phyloP scores from a whole-genome alignment of 2,888 invertebrate species.

The Leucophora obtusa region DNA sequence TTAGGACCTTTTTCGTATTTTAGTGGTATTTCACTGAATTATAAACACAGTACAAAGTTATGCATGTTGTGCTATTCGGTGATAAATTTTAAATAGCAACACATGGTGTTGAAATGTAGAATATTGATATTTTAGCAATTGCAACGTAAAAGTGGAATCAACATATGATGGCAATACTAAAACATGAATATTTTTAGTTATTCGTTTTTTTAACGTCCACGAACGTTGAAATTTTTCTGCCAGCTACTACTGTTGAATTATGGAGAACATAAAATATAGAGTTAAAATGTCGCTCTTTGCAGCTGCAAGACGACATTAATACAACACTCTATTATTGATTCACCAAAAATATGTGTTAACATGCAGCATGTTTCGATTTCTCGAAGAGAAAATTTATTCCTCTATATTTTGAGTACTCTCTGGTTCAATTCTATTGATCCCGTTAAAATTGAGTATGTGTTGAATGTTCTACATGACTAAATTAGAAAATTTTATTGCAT shows the following conservation, averaged over 20 bases:
- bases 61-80: not conserved
- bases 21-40: slow-evolving; percentile 19
- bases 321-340: too few relatives aligned
- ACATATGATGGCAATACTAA: too few relatives aligned
- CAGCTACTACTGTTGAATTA: too few relatives aligned
- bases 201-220: too few relatives aligned
- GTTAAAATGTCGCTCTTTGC: too few relatives aligned
- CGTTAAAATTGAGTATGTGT: not conserved
- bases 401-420: not conserved
- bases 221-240: too few relatives aligned
- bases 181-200: too few relatives aligned
- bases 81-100: not conserved
- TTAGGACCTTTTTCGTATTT: not conserved
- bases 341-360: too few relatives aligned
- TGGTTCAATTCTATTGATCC: not conserved
- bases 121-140: not conserved
- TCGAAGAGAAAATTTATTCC: too few relatives aligned
- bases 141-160: not conserved
- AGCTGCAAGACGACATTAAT: too few relatives aligned
- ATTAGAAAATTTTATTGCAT: not conserved
- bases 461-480: not conserved
- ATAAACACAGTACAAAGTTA: slow-evolving; percentile 6
- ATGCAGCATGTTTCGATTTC: too few relatives aligned
- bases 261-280: too few relatives aligned
- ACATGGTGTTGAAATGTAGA: slow-evolving; percentile 22